A percentile compares a stretch with the other conserved stretches of the same genome.
Evolutionary conservation across 1,140 invertebrate species (phyloP).

Genomic region (Stegodyphus mimosarum): DNA sequence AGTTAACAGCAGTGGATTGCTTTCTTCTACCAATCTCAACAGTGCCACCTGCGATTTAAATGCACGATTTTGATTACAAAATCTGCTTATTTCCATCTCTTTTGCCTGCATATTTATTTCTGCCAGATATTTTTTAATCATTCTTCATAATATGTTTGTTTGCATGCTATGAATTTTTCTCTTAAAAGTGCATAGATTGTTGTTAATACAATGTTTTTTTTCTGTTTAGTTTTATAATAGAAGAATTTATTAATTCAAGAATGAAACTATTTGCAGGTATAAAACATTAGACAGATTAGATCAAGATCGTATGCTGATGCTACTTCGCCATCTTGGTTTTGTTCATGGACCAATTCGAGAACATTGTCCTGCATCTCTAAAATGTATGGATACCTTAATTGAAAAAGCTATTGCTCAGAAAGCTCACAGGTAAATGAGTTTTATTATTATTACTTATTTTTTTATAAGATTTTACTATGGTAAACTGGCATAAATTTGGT

Average conservation of each 20-base stretch:
- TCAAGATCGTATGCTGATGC: slow-evolving; percentile 92
- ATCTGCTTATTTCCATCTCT: too few relatives aligned
- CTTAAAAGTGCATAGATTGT: too few relatives aligned
- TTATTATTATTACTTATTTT: slow-evolving; percentile 1
- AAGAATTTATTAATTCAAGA: neutral
- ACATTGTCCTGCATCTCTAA: slow-evolving; percentile 85
- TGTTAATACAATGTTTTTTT: neutral
- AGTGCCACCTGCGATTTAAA: too few relatives aligned
- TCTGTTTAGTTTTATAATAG: neutral
- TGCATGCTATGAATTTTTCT: too few relatives aligned
- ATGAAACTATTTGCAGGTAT: slow-evolving; percentile 73
- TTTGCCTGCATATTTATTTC: too few relatives aligned
- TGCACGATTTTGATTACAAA: too few relatives aligned
- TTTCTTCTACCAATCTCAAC: too few relatives aligned
- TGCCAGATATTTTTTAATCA: too few relatives aligned
- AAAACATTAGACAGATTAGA: slow-evolving; percentile 92
- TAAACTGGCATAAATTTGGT: neutral
- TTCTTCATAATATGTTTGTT: too few relatives aligned
- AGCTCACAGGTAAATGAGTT: slow-evolving; percentile 58
- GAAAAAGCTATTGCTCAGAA: slow-evolving; percentile 66
- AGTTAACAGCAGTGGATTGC: too few relatives aligned
- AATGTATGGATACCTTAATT: slow-evolving; percentile 90
- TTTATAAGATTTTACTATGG: neutral
- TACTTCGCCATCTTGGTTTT: slow-evolving; percentile 95
- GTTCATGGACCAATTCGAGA: slow-evolving; percentile 94